Conservation (phyloP, 2,888 invertebrate genomes). For the Acanthococcus lagerstroemiae region DNA sequence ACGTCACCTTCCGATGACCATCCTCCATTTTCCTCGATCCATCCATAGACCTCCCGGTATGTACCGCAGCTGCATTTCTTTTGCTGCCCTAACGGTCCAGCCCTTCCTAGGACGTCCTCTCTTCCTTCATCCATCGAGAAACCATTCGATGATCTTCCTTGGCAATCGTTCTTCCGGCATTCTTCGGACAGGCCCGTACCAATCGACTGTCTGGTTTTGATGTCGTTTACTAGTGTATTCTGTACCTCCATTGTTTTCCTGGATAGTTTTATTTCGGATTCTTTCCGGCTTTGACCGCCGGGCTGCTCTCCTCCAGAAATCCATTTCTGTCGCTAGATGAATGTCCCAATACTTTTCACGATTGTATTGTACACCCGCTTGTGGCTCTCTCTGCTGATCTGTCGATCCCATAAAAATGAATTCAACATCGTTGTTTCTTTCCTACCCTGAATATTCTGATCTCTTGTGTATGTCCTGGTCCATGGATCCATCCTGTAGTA, state of each 20-base stretch:
- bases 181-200: no score
- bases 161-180: no score
- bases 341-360: not conserved
- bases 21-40: no score
- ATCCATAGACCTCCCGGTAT: no score
- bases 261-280: not conserved
- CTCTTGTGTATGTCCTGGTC: constrained; percentile 32
- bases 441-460: constrained; percentile 32
- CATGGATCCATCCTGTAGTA: constrained; percentile 33
- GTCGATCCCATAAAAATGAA: no score
- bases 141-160: no score
- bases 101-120: no score
- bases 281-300: not conserved
- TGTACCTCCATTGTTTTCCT: not conserved
- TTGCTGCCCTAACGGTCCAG: no score
- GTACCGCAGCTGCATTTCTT: no score
- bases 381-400: constrained; percentile 27
- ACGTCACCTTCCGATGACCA: no score
- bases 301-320: not conserved
- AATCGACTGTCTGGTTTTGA: no score
- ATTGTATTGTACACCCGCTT: not conserved
- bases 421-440: constrained; percentile 32
- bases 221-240: not conserved
- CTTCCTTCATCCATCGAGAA: no score
- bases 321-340: not conserved